Base-by-base conservation (phyloP, 2,113 vertebrate genomes). In the Osmerus eperlanus region DNA sequence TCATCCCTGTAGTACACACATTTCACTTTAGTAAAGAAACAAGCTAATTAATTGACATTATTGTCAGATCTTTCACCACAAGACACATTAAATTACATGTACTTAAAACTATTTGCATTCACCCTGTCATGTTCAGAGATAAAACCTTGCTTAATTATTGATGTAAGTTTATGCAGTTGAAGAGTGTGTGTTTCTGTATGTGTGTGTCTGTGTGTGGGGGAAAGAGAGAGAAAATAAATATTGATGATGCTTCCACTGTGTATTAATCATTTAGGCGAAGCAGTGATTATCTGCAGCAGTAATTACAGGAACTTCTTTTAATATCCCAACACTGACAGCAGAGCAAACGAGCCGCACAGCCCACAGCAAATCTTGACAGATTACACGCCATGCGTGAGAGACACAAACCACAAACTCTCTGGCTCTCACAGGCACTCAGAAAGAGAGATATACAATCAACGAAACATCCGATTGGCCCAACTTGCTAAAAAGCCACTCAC, bases 181-280 rank as follows among this genome's bases (percentile, higher is more conserved):
- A 29, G 56, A 69, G 0, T 70, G 19, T 58, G 60, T 47, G 77
- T 60, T 51, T 78, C 63, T 65, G 36, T 65, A 23, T 56, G 65
- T 55, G 32, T 4, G 15, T 59, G 3, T 70, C 64, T 79, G 72
- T 74, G 72, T 65, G 70, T 13, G 18, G 23, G 19, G 14, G 61
- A 59, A 32, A 56, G 52, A 12, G n/a, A 64, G 62, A 55, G 36
- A 72, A 67, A 63, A 85, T 87, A 80, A 88, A 89, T 88, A 91
- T 90, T 90, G 78, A 92, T 88, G 80, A 76, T 66, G 70, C 80
- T 79, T 83, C 77, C 71, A 76, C 76, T 78, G 75, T 58, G 62
- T 84, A 89, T 91, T 85, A 88, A 91, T 91, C 91, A 89, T 91
- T 88, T 58, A 90, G 77, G 67, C 81, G 62, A 81, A 81, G 77